Evolutionary conservation across 2,113 vertebrate genomes (phyloP), one percentile per base, ranked within the genome.

Genomic region (Aldabrachelys gigantea): DNA sequence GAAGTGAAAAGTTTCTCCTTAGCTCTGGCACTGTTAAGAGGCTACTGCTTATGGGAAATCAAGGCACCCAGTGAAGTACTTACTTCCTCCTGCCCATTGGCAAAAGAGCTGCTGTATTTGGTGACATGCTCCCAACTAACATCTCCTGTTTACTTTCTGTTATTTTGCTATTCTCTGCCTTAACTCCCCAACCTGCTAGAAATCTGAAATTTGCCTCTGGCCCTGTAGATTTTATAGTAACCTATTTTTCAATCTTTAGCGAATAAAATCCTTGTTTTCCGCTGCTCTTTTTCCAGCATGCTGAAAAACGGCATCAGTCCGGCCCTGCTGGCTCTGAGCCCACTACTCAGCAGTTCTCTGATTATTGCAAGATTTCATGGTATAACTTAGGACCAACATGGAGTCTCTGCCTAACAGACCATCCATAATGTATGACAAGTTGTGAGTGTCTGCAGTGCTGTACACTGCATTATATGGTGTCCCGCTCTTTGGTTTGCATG

Each of bases 161-260:
- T 96, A 93, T 92, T 72, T 97, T 97, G 84, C 81, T 95, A 2
- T 97, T 96, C 89, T 93, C 93, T 11, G 19, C 57, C 54, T 89
- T 95, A 79, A 25, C 35, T 94, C n/a, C 91, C 38, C 29, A 91
- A 87, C 65, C 83, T 95, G 6, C 88, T 96, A 94, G 85, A 98
- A 97, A 89, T 94, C 96, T 91, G 79, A 97, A 96, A 94, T 97
- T 94, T 97, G 93, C 97, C 88, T 96, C 91, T 69, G 91, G 96
- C 91, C 88, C 89, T 93, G 96, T 94, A 89, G 91, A 91, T 96
- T 96, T 98, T 95, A 93, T 96, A 98, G 97, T 97, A 97, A 97
- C 80, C 90, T 95, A 90, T 97, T 98, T 98, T 98, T 97, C 88
- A 96, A 84, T 94, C 79, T 93, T 97, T 76, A 93, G 84, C 76